Evolutionary conservation across 2,113 vertebrate genomes (phyloP), one percentile per base, ranked within the genome.

Genomic region (Esox niger): DNA sequence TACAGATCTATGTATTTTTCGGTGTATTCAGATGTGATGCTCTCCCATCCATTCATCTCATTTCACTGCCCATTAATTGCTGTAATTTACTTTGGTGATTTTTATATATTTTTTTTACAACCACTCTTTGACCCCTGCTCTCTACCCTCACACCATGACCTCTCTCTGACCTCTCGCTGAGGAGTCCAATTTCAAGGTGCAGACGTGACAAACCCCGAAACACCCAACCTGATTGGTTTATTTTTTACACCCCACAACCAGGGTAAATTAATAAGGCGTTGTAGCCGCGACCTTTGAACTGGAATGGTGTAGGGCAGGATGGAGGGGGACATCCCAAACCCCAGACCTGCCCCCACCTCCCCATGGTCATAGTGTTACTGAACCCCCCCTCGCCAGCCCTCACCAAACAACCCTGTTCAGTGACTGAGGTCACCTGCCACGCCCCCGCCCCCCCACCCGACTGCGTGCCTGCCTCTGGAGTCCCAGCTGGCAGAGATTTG

Each of bases 401-500:
- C 62, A 69, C 66, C 65, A 47, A 4, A 75, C 62, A 68, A 47
- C 79, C 59, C 77, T 62, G 71, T 71, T 61, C 38, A 13, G 38
- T 43, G 11, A 43, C 38, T 43, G 38, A 43, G 38, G 38, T 43
- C 38, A 43, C 11, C 11, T 13, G 13, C 35, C n/a, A 69, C 71
- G 74, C 73, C 73, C 70, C 71, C 56, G 25, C 55, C 87, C 91
- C 92, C 94, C 90, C 91, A 3, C 87, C 77, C 89, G 94, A 96
- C 93, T 93, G 94, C 93, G 88, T 90, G 90, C n/a, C n/a, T 83
- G 84, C 91, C 93, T 90, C 89, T 94, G 93, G 93, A 88, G 84
- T 66, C 87, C 86, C 90, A 87, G 86, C 91, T 92, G 92, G 92
- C 93, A 93, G 92, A 96, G 94, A 98, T 95, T 98, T 99, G 95